Base-by-base conservation (phyloP, 2,888 invertebrate species). In the Acronicta leporina region DNA sequence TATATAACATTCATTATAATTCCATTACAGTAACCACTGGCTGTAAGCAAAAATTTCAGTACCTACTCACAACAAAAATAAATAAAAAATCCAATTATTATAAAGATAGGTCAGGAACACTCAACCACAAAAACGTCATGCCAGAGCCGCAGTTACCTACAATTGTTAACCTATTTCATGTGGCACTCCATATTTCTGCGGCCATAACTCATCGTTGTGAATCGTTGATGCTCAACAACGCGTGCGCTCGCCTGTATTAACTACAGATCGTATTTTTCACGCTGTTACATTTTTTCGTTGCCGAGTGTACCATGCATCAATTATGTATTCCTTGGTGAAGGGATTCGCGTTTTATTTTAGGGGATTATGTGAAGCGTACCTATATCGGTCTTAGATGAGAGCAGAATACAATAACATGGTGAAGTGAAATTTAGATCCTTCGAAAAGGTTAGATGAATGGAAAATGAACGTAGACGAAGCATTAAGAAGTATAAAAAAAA, bases 161-260 rank as follows among this genome's bases (percentile, higher is more conserved):
- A 60, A 55, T 64, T 53, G 77, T 76, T 79, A 73, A 76, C 79
- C 69, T 57, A 79, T 76, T 76, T 76, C 58, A 55, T 44, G 46
- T 41, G 42, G 47, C 49, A 55, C 53, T 72, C 44, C 54, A 72
- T 72, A 64, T 69, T 75, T 69, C 56, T 67, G 59, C 58, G 59
- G 76, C 45, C 16, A 59, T 67, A 58, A 58, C 55, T 63, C 51
- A 43, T 40, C 9, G 45, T 4, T 64, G 55, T 65, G 65, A 70
- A 70, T 77, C 45, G 66, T 48, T 53, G 60, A 46, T 48, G 58
- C 42, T 64, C 55, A 64, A 72, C 57, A 57, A 42, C 20, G 57
- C 55, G 55, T 62, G 48, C 45, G 43, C 16, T 43, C 41, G 35
- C 42, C 46, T 48, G 48, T 52, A 67, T 52, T 42, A 41, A 20